Conservation (phyloP, 2,113 vertebrate genomes). For the Nyctibius bracteatus region DNA sequence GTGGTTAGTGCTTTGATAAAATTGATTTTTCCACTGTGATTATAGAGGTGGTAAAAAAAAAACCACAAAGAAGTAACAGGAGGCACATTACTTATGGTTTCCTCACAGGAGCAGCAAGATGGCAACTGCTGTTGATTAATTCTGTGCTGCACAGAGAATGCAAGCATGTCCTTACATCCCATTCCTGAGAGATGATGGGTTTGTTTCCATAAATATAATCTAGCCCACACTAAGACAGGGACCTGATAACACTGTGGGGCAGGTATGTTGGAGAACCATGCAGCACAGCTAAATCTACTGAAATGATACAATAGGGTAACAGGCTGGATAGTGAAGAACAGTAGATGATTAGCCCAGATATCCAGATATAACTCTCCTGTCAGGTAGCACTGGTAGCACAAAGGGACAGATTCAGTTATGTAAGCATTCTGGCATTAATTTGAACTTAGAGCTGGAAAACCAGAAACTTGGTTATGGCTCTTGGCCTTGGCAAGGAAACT, state of each 20-base stretch:
- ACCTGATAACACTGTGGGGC: neutral
- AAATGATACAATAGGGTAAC: neutral
- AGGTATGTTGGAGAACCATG: neutral
- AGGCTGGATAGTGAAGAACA: neutral
- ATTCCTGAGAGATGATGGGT: neutral
- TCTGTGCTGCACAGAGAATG: neutral
- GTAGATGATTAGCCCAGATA: neutral
- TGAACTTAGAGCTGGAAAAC: neutral
- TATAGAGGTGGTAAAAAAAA: neutral
- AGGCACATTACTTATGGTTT: neutral
- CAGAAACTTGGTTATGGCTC: neutral
- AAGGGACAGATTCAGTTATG: neutral
- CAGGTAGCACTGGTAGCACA: neutral
- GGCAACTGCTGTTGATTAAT: neutral
- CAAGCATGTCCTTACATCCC: neutral
- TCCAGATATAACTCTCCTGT: neutral
- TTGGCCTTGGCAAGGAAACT: neutral
- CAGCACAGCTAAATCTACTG: neutral
- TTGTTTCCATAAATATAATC: neutral
- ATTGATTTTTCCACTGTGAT: constrained; percentile 36
- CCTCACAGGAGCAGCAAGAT: neutral
- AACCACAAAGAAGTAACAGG: neutral
- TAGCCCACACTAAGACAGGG: neutral
- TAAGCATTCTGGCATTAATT: neutral
- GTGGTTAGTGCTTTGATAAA: neutral